Conservation (phyloP, 23 tunicate species). For the Ciona savignyi region DNA sequence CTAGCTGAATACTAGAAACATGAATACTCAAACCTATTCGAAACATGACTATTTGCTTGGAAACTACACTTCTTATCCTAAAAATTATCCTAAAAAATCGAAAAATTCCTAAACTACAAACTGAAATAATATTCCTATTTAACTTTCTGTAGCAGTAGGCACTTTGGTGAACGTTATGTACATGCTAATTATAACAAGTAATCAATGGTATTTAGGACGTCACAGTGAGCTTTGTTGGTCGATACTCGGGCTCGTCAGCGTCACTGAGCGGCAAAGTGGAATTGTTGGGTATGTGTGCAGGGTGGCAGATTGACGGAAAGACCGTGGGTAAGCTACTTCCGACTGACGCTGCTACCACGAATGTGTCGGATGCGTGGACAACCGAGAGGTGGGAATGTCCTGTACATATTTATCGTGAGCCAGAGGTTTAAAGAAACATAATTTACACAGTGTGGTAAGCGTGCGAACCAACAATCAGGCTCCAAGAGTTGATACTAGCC, state of each 20-base stretch:
- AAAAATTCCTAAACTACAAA: too few relatives aligned
- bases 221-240: slow-evolving; percentile 36
- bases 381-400: slow-evolving; percentile 25
- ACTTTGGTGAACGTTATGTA: too few relatives aligned
- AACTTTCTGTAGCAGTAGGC: too few relatives aligned
- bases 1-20: too few relatives aligned
- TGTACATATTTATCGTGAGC: too few relatives aligned
- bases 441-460: background rate
- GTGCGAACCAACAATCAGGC: background rate
- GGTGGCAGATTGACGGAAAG: background rate
- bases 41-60: too few relatives aligned
- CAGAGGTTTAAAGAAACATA: too few relatives aligned
- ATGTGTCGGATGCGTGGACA: slow-evolving; percentile 33
- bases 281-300: slow-evolving; percentile 32
- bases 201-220: slow-evolving; percentile 42
- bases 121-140: too few relatives aligned
- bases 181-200: too few relatives aligned
- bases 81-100: too few relatives aligned
- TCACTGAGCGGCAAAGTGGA: slow-evolving; percentile 1
- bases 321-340: slow-evolving; percentile 19
- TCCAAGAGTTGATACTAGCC: background rate
- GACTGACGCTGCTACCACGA: slow-evolving; percentile 13
- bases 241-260: background rate
- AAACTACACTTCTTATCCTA: too few relatives aligned
- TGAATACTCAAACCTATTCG: too few relatives aligned